These are phyloP conservation scores for Himalopsyche tibetana DNA, from an alignment of 2,888 invertebrate species.

Conservation along the genomic window DNA sequence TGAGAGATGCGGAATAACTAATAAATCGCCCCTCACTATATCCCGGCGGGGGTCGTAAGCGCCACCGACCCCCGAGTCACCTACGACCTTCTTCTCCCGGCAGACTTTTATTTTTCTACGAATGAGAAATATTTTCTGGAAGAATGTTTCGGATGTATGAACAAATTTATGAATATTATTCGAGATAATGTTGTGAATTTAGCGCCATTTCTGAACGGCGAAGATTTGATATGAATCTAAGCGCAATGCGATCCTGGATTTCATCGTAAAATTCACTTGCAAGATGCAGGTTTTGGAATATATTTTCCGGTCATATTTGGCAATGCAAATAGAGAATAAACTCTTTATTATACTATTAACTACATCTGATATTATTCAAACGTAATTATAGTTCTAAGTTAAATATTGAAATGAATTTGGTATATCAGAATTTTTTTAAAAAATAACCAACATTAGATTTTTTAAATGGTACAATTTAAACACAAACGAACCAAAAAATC, in stretches of 20 bases:
- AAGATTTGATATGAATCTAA: constrained; percentile 63
- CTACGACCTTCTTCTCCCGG: constrained; percentile 53
- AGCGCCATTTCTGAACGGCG: constrained; percentile 60
- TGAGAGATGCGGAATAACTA: constrained; percentile 66
- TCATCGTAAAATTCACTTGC: constrained; percentile 15
- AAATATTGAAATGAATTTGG: neutral
- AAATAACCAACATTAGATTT: no score
- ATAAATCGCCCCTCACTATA: constrained; percentile 64
- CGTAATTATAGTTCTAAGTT: neutral
- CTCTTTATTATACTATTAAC: neutral
- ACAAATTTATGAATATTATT: constrained; percentile 66
- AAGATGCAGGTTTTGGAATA: constrained; percentile 28
- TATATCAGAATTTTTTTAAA: neutral
- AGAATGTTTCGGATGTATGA: constrained; percentile 61
- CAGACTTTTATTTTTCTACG: constrained; percentile 64
- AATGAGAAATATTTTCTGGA: constrained; percentile 60
- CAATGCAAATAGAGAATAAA: neutral
- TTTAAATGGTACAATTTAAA: no score
- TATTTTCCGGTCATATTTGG: constrained; percentile 38
- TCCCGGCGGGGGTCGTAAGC: constrained; percentile 57
- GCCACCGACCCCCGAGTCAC: constrained; percentile 49
- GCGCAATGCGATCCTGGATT: constrained; percentile 43
- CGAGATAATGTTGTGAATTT: constrained; percentile 65
- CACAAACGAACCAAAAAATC: no score
- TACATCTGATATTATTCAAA: neutral